These are phyloP conservation scores for Oreonectes daqikongensis DNA, from an alignment of 2,797 vertebrate genomes.

Conservation along the genomic window DNA sequence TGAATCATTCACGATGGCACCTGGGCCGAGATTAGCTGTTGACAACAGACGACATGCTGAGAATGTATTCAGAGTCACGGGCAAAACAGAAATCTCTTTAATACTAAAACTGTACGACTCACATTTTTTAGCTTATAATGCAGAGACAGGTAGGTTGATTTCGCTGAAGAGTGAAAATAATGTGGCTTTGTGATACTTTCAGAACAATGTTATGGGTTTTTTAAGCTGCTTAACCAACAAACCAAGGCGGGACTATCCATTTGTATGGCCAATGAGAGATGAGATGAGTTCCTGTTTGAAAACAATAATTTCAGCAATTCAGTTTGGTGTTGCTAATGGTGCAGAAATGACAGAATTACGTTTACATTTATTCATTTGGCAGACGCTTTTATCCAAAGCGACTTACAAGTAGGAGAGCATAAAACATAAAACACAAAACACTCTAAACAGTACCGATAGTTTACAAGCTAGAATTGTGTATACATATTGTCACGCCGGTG, in stretches of 20 bases:
- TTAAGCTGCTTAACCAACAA: neutral
- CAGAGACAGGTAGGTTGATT: neutral
- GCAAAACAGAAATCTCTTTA: neutral
- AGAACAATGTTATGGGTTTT: neutral
- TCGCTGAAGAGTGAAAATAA: neutral
- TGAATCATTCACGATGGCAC: conserved; percentile 36
- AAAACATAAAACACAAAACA: no score
- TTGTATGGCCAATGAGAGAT: no score
- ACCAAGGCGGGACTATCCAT: neutral
- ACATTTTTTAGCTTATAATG: neutral
- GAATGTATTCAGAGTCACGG: conserved; percentile 6
- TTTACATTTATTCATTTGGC: no score
- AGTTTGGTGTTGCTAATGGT: neutral
- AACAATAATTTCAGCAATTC: neutral
- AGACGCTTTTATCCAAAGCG: no score
- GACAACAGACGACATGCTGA: conserved; percentile 23
- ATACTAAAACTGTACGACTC: neutral
- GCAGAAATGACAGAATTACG: neutral
- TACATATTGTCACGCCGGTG: neutral
- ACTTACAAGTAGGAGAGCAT: no score
- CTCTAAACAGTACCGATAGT: no score
- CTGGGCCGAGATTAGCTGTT: conserved; percentile 24
- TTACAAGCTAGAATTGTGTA: no score
- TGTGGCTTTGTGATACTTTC: neutral
- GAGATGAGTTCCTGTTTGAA: no score